Conservation (phyloP, 2,113 vertebrate species). For the Pao palembangensis region DNA sequence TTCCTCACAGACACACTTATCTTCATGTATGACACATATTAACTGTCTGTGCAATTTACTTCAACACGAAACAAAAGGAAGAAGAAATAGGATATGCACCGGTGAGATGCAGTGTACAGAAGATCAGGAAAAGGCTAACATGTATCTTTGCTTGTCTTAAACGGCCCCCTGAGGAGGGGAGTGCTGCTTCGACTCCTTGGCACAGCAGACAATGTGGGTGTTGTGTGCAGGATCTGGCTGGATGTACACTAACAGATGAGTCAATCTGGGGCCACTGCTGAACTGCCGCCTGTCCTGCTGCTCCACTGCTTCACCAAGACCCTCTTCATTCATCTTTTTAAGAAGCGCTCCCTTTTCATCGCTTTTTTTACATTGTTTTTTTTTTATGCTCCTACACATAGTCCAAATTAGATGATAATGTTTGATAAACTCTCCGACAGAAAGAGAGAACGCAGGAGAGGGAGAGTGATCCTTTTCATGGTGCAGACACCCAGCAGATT, state of each 20-base stretch:
- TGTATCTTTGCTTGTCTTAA: conserved; percentile 68
- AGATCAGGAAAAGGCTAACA: conserved; percentile 73
- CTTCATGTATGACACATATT: background rate
- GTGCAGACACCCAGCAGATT: conserved; percentile 91
- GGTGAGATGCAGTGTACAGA: conserved; percentile 61
- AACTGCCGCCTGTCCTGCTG: conserved; percentile 61
- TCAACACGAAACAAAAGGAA: too few relatives aligned
- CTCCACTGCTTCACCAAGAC: conserved; percentile 48
- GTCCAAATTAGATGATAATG: conserved; percentile 4
- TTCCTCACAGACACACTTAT: conserved; percentile 38
- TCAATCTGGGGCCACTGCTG: conserved; percentile 87
- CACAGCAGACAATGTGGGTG: conserved; percentile 89
- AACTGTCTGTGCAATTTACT: conserved; percentile 14
- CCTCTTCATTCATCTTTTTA: conserved; percentile 51
- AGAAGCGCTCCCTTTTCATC: conserved; percentile 15
- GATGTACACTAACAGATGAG: conserved; percentile 78
- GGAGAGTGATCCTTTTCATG: conserved; percentile 84
- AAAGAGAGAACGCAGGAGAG: background rate
- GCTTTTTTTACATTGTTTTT: background rate
- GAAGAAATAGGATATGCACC: background rate
- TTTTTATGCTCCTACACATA: conserved; percentile 16
- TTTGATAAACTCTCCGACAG: too few relatives aligned
- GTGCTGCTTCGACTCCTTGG: conserved; percentile 75
- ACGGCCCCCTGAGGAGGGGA: conserved; percentile 73
- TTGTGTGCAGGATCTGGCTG: conserved; percentile 89